These are phyloP conservation scores for Palythoa heliodiscus DNA, from an alignment of 92 coral and sea anemone genomes.

Conservation along the genomic window DNA sequence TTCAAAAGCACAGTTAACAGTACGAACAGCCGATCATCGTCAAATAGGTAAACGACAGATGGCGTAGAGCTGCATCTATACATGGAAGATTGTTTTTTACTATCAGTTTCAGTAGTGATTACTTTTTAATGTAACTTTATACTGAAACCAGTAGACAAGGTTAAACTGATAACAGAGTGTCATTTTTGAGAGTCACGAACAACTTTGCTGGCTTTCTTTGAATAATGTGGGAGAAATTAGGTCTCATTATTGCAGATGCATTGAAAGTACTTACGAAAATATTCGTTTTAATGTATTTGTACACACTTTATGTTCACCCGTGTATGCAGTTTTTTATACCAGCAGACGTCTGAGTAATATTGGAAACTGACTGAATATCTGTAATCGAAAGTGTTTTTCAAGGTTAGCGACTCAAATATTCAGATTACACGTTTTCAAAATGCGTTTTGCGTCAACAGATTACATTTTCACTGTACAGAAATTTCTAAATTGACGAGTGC, in stretches of 20 bases:
- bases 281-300: neutral
- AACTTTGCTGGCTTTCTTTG: constrained; percentile 9
- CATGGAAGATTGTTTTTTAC: neutral
- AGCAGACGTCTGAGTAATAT: neutral
- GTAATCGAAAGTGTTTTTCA: neutral
- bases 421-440: constrained; percentile 7
- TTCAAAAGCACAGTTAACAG: neutral
- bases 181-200: constrained; percentile 63
- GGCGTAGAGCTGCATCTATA: neutral
- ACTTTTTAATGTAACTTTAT: constrained; percentile 72
- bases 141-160: constrained; percentile 68
- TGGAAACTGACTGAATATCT: neutral
- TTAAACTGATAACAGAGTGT: constrained; percentile 69
- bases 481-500: neutral
- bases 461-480: neutral
- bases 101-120: constrained; percentile 10
- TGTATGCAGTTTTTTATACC: neutral
- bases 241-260: constrained; percentile 9
- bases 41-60: neutral
- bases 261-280: neutral
- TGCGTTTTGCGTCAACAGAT: neutral
- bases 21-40: neutral
- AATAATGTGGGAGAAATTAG: constrained; percentile 7
- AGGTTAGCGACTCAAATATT: neutral
- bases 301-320: neutral